phyloP scores from a whole-genome alignment of 2,797 vertebrate species.

The Betta splendens region DNA sequence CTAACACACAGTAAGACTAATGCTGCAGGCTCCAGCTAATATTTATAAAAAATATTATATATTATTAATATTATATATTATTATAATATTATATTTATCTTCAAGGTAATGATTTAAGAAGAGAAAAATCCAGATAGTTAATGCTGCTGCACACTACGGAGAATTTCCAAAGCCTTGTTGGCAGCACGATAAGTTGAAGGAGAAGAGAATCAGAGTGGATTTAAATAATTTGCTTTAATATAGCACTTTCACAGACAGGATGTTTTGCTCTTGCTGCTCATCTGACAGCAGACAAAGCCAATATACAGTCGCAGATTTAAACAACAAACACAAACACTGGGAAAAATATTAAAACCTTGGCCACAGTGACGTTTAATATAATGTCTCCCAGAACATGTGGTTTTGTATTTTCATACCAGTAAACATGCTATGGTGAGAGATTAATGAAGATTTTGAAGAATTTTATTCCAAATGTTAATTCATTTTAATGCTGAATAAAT shows the following conservation, averaged over 20 bases:
- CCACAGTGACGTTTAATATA: constrained; percentile 44
- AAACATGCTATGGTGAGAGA: constrained; percentile 14
- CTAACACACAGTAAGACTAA: neutral
- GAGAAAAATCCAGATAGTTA: neutral
- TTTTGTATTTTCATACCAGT: constrained; percentile 3
- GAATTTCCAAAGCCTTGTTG: neutral
- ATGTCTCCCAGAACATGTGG: constrained; percentile 20
- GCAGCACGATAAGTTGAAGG: constrained; percentile 5
- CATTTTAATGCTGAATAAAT: neutral
- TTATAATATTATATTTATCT: too few species aligned
- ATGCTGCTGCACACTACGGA: neutral
- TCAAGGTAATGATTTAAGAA: too few species aligned
- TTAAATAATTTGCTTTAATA: constrained; percentile 58
- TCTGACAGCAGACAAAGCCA: constrained; percentile 40
- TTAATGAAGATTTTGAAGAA: too few species aligned
- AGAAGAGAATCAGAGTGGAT: constrained; percentile 22
- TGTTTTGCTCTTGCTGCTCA: constrained; percentile 29
- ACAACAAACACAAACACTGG: constrained; percentile 23
- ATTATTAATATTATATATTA: too few species aligned
- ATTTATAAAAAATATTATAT: too few species aligned
- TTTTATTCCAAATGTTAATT: neutral
- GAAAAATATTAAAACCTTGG: neutral
- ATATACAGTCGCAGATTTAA: constrained; percentile 45
- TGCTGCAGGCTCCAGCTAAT: neutral
- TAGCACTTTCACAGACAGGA: constrained; percentile 45